A percentile compares a stretch with the other conserved stretches of the same genome.
Evolutionary conservation across 2,888 invertebrate genomes (phyloP).

Genomic region (Agrotis puta): DNA sequence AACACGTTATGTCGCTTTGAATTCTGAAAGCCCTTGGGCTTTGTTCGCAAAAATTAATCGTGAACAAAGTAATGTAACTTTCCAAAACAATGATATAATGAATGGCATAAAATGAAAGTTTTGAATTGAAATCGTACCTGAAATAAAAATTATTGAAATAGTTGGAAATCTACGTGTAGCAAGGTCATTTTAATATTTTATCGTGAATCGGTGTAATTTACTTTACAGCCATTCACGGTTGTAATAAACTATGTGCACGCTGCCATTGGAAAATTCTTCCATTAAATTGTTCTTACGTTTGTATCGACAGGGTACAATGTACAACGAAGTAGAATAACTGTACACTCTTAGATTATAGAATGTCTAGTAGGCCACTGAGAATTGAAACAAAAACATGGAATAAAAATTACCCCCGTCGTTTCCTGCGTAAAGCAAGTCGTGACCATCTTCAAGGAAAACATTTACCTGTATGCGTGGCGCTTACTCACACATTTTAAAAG

Average conservation of each 20-base stretch:
- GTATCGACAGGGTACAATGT: slow-evolving; percentile 30
- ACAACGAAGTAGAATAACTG: slow-evolving; percentile 11
- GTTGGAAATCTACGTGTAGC: slow-evolving; percentile 43
- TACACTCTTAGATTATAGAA: too few species aligned
- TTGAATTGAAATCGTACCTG: slow-evolving; percentile 19
- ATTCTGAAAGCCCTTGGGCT: background rate
- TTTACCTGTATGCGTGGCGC: too few species aligned
- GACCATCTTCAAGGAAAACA: too few species aligned
- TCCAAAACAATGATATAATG: background rate
- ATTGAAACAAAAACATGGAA: too few species aligned
- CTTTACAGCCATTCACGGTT: slow-evolving; percentile 15
- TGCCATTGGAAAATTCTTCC: slow-evolving; percentile 27
- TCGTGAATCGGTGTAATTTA: slow-evolving; percentile 43
- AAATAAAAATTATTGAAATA: slow-evolving; percentile 28
- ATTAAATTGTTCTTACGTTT: slow-evolving; percentile 41
- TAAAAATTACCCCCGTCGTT: too few species aligned
- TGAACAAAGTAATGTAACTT: background rate
- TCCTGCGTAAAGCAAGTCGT: too few species aligned
- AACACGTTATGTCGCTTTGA: background rate
- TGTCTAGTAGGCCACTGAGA: too few species aligned
- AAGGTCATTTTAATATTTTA: slow-evolving; percentile 42
- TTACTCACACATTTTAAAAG: too few species aligned
- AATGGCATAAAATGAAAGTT: slow-evolving; percentile 17
- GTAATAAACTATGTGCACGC: slow-evolving; percentile 44
- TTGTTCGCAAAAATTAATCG: background rate